Base-by-base conservation (phyloP, 2,113 vertebrate species). In the Callipepla squamata region DNA sequence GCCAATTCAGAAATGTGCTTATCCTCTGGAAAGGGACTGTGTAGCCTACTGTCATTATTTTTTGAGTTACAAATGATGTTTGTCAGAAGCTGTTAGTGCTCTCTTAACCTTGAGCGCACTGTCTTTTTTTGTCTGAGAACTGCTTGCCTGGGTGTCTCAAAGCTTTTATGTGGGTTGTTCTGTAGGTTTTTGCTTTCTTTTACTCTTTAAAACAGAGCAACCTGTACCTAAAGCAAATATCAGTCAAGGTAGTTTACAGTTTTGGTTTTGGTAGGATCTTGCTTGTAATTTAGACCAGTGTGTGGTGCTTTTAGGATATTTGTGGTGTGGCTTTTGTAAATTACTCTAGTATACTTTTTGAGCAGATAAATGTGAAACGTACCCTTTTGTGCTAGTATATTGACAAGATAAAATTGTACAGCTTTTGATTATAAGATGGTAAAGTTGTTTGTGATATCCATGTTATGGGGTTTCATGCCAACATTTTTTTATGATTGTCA, bases 141-240 rank as follows among this genome's bases (percentile, higher is more conserved):
- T 77, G 34, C 12, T 69, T 51, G 25, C 47, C 45, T 61, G 59
- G 67, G 32, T 48, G 30, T 88, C 65, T n/a, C 73, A 58, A 81
- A 80, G 77, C 36, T 80, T 44, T 80, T 83, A 53, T 4, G 6
- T 80, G 22, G n/a, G 51, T 91, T 17, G 4, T 69, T 86, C 30
- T 21, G 4, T 45, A 78, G 50, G 13, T 40, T 94, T 95, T 92
- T 84, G 34, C 45, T 86, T 92, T 73, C 63, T 90, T 14, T 88
- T 57, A 38, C 28, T 61, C 80, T 83, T 85, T 74, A 84, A 92
- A 95, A 86, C 61, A 53, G 48, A 87, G 74, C 57, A n/a, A 74
- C 84, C 80, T 34, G 9, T 73, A 48, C 74, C 57, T 78, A 66
- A 92, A 0, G 2, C 65, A 78, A 84, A 91, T 78, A 94, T 45